Percentiles rank a stretch among this genome's conserved stretches.
Evolutionary conservation across 2,797 vertebrate species (phyloP).

Genomic region (Hydrolagus colliei): DNA sequence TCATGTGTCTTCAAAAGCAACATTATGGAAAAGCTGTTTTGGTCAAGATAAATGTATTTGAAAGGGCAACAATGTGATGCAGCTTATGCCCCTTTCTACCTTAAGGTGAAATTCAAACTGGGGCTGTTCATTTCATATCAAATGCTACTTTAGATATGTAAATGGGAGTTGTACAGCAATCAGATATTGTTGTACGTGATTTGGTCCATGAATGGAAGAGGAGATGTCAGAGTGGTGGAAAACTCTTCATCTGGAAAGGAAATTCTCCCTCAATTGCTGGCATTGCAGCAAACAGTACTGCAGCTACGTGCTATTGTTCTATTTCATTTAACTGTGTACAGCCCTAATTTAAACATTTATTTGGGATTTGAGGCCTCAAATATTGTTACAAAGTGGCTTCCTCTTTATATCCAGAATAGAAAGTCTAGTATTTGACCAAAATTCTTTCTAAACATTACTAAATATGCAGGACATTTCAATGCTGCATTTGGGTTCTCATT

Average conservation of each 20-base stretch:
- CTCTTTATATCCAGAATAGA: constrained; percentile 25
- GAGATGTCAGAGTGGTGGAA: not conserved
- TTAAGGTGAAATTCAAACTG: constrained; percentile 22
- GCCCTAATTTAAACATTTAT: constrained; percentile 32
- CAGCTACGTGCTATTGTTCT: constrained; percentile 9
- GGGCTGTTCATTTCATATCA: constrained; percentile 29
- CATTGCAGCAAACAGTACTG: not conserved
- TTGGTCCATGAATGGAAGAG: not conserved
- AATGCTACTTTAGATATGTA: constrained; percentile 12
- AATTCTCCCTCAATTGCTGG: not conserved
- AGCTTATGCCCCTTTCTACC: constrained; percentile 50
- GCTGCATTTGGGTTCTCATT: not conserved
- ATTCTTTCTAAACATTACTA: constrained; percentile 1
- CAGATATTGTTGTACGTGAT: not conserved
- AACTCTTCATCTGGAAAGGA: not conserved
- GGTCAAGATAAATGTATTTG: constrained; percentile 33
- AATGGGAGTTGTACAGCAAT: not conserved
- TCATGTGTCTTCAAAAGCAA: constrained; percentile 6
- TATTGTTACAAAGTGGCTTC: constrained; percentile 16
- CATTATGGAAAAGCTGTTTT: constrained; percentile 19
- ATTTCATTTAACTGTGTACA: constrained; percentile 29
- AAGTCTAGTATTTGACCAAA: constrained; percentile 27
- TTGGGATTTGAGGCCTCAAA: constrained; percentile 17
- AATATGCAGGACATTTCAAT: too few relatives aligned
- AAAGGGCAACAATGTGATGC: constrained; percentile 46